Evolutionary conservation across 2,888 invertebrate genomes (phyloP).

Genomic region (Dicyrtoma fusca): DNA sequence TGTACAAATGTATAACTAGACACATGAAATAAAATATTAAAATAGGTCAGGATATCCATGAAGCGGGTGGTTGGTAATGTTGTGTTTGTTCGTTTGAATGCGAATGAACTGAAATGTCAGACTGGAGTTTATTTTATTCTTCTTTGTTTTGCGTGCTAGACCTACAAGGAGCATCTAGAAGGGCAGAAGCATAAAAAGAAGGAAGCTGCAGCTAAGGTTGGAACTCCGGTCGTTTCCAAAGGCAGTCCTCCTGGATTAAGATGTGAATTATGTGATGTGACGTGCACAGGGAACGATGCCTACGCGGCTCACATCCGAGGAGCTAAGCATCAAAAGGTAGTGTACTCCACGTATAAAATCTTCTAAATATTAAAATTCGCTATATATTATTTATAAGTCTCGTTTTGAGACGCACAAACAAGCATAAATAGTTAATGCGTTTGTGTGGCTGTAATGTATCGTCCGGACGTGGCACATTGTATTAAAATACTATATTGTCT

Average conservation of each 20-base stretch:
- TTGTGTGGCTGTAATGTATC: too few species aligned
- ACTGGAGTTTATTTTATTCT: neutral
- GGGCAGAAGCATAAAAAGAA: constrained; percentile 99
- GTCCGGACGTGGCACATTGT: too few species aligned
- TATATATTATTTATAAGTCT: neutral
- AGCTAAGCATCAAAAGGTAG: constrained; percentile 95
- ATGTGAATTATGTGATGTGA: constrained; percentile 97
- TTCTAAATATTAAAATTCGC: constrained; percentile 3
- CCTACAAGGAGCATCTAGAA: constrained; percentile 94
- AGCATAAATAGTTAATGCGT: too few species aligned
- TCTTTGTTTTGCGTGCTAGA: constrained; percentile 61
- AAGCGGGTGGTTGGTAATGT: too few species aligned
- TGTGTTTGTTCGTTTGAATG: neutral
- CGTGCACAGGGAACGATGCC: constrained; percentile 97
- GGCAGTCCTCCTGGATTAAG: constrained; percentile 68
- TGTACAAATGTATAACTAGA: too few species aligned
- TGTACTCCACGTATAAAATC: neutral
- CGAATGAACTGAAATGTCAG: constrained; percentile 6
- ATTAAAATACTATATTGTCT: neutral
- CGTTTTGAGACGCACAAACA: too few species aligned
- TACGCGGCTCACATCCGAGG: constrained; percentile 98
- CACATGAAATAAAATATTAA: too few species aligned
- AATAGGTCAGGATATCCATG: too few species aligned
- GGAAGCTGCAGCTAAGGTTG: constrained; percentile 81
- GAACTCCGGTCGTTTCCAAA: constrained; percentile 65